Evolutionary conservation across 2,888 invertebrate genomes (phyloP).

Genomic region (Pollenia amentaria): DNA sequence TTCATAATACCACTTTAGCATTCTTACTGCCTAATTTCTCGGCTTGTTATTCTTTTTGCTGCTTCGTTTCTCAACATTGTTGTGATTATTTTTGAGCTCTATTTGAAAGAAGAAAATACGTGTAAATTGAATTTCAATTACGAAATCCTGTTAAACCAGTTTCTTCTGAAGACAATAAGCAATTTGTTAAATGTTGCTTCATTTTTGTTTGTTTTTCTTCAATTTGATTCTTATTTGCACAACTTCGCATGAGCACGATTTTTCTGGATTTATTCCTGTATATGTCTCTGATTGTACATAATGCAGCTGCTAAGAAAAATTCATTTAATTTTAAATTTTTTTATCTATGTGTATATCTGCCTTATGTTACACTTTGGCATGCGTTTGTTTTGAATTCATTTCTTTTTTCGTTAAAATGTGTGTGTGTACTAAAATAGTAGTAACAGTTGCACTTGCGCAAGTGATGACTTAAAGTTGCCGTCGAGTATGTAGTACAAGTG

Average conservation of each 20-base stretch:
- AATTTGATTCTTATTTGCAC: constrained; percentile 21
- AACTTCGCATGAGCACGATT: not conserved
- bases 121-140: constrained; percentile 15
- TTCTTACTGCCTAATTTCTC: not conserved
- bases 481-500: constrained; percentile 39
- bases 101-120: not conserved
- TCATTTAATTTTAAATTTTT: constrained; percentile 18
- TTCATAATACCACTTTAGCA: too few species aligned
- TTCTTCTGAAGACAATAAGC: not conserved
- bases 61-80: not conserved
- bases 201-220: constrained; percentile 8
- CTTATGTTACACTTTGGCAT: constrained; percentile 7
- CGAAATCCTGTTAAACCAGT: constrained; percentile 47
- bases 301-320: constrained; percentile 34
- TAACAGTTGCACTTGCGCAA: constrained; percentile 55
- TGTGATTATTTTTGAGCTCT: not conserved
- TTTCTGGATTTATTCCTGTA: too few species aligned
- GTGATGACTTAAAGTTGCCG: constrained; percentile 26
- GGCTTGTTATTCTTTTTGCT: not conserved
- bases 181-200: constrained; percentile 10
- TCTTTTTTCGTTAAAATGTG: not conserved
- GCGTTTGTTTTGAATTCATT: not conserved
- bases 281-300: not conserved
- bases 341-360: not conserved
- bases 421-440: too few species aligned